Percentiles rank a stretch among this genome's conserved stretches.
phyloP scores from a whole-genome alignment of 2,113 vertebrate genomes.

The Ivindomyrus marchei region DNA sequence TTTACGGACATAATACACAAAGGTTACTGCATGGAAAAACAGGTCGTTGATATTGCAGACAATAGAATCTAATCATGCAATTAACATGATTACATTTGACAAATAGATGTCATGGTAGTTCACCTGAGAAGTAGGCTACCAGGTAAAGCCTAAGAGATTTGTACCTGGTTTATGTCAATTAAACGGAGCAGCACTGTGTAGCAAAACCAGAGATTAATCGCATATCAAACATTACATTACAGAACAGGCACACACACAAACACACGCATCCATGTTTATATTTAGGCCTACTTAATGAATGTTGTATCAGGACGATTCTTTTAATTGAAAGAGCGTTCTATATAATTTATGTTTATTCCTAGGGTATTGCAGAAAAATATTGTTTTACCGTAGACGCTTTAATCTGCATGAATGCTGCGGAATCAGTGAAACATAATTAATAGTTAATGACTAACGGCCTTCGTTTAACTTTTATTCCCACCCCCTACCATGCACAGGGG shows the following conservation, averaged over 20 bases:
- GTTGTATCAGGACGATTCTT: neutral
- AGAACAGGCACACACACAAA: neutral
- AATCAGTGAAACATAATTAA: conserved; percentile 11
- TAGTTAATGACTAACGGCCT: neutral
- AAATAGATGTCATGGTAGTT: neutral
- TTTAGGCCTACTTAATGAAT: neutral
- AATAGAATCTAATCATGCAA: neutral
- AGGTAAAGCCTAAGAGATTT: neutral
- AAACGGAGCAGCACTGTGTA: neutral
- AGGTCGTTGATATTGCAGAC: neutral
- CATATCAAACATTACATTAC: neutral
- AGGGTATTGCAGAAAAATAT: neutral
- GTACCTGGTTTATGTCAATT: neutral
- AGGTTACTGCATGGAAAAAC: neutral
- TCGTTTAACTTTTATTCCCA: neutral
- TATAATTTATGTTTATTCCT: neutral
- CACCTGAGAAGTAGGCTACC: neutral
- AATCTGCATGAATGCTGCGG: neutral
- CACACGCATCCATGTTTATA: neutral
- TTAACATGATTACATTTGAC: neutral
- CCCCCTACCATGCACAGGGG: neutral
- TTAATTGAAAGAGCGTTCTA: neutral
- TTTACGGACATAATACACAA: neutral
- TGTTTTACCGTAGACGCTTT: neutral
- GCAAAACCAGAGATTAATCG: neutral